Evolutionary conservation across 2,797 vertebrate species (phyloP).

Genomic region (Coregonus sp.): DNA sequence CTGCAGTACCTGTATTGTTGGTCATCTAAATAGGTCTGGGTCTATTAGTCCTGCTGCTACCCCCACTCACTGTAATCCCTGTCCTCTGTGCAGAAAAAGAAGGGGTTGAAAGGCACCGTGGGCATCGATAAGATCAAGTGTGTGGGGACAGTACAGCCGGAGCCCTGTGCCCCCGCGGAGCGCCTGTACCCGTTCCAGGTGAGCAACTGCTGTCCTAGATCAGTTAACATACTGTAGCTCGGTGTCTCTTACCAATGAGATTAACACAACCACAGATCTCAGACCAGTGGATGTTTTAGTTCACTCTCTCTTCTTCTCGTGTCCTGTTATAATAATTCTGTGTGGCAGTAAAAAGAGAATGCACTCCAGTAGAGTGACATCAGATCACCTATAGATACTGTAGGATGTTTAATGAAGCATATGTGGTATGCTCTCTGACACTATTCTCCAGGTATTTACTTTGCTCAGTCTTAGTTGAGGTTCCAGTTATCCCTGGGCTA

Average conservation of each 20-base stretch:
- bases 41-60: background rate
- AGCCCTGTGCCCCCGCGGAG: constrained; percentile 84
- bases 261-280: background rate
- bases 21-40: too few relatives aligned
- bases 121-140: constrained; percentile 95
- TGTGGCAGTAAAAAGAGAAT: too few relatives aligned
- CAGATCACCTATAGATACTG: background rate
- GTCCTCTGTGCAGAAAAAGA: constrained; percentile 76
- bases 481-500: too few relatives aligned
- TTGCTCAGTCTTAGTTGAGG: too few relatives aligned
- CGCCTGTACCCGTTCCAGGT: constrained; percentile 84
- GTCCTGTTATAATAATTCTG: too few relatives aligned
- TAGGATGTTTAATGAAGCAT: background rate
- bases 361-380: background rate
- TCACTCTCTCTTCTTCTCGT: background rate
- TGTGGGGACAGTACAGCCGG: constrained; percentile 88
- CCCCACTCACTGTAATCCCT: constrained; percentile 29
- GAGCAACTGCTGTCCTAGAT: constrained; percentile 8
- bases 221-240: background rate
- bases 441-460: background rate
- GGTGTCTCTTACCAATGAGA: background rate
- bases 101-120: constrained; percentile 89
- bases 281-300: background rate
- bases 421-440: background rate
- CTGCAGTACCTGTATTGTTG: too few relatives aligned